Evolutionary conservation across 2,797 vertebrate species (phyloP), one percentile per base, ranked within the genome.

Genomic region (Luscinia luscinia): DNA sequence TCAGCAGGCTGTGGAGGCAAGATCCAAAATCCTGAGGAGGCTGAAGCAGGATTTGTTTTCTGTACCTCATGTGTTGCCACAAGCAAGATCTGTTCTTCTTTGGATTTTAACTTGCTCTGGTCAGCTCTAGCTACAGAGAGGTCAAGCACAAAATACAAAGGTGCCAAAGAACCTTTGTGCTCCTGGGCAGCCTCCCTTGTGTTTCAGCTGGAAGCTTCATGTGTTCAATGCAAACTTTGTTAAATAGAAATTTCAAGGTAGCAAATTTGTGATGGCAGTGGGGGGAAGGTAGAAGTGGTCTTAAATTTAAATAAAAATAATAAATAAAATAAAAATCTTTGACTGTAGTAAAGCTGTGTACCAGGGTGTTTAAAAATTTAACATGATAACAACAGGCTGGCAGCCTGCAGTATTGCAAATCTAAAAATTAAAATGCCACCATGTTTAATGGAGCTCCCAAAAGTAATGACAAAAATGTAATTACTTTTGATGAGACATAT

Each of bases 341-440:
- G 75, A 40, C 77, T 87, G 70, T 54, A n/a, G 72, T 87, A 36
- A 95, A 91, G 63, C 85, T 86, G 90, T 77, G 57, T 77, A 84
- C 78, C 61, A 75, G 46, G 70, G 63, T 88, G 67, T 81, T 97
- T 85, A 96, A 96, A 97, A 97, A 96, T 95, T 89, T 89, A 97
- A 87, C 6, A 30, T 58, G 92, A 77, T 92, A 96, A 87, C 86
- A 97, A 82, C 15, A 83, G 89, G 24, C 90, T 96, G 89, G 90
- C 89, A 94, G 91, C 90, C 83, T 96, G 93, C 66, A 92, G 78
- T 87, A 59, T 87, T 32, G 41, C 93, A 90, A 93, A 95, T 84
- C 78, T 95, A 81, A 97, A 96, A 96, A 94, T 96, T 97, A 95
- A 95, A 97, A 96, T 87, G 75, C 74, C 89, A 70, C 94, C 75